Evolutionary conservation across 2,797 vertebrate genomes (phyloP).

Genomic region (Rhinichthys osculus): DNA sequence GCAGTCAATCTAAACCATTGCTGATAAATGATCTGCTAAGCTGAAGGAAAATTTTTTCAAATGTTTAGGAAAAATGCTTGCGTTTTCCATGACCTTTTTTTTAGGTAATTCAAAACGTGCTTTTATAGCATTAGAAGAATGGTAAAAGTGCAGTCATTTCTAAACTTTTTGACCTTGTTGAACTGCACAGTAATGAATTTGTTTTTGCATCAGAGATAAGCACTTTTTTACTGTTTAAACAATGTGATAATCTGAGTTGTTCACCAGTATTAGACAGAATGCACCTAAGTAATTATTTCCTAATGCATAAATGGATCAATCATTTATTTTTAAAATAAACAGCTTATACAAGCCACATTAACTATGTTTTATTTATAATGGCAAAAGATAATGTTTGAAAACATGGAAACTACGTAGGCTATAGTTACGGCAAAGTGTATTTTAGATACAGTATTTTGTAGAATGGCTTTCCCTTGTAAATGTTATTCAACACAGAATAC

Average conservation of each 20-base stretch:
- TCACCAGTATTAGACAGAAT: neutral
- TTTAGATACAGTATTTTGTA: neutral
- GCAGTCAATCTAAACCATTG: conserved; percentile 32
- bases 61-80: conserved; percentile 21
- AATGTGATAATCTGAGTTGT: neutral
- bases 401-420: neutral
- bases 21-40: conserved; percentile 39
- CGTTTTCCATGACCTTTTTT: conserved; percentile 6
- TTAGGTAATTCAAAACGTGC: conserved; percentile 4
- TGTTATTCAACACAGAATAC: neutral
- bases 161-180: conserved; percentile 31
- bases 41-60: conserved; percentile 11
- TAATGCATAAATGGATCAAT: neutral
- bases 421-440: neutral
- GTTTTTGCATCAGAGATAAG: conserved; percentile 23
- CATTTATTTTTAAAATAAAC: neutral
- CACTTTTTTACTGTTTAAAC: conserved; percentile 9
- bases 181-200: conserved; percentile 15
- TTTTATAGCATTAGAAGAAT: conserved; percentile 3
- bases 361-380: neutral
- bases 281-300: neutral
- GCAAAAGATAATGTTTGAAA: neutral
- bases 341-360: neutral
- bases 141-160: conserved; percentile 26
- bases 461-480: neutral